Conservation (phyloP, 2,113 vertebrate genomes). For the Platysternon megacephalum region DNA sequence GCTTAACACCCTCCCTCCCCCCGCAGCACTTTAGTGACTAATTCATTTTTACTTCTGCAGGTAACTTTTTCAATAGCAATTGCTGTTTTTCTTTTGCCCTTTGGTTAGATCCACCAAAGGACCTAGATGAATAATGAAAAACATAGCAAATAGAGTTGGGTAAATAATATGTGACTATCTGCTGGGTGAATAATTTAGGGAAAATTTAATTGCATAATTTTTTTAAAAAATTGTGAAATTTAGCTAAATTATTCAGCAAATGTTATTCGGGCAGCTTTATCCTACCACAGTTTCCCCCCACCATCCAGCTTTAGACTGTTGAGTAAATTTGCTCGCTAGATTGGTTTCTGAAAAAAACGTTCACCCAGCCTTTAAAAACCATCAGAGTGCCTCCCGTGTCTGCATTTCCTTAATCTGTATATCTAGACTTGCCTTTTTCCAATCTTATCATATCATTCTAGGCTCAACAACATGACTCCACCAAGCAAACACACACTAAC, state of each 20-base stretch:
- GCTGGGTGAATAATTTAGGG: background rate
- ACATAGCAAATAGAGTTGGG: background rate
- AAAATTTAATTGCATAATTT: background rate
- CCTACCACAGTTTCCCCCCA: background rate
- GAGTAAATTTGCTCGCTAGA: background rate
- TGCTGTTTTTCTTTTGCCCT: background rate
- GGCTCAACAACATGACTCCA: rapidly evolving
- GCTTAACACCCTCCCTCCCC: no score
- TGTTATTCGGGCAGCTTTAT: background rate
- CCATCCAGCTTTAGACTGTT: background rate
- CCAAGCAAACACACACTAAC: background rate
- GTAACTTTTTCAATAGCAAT: background rate
- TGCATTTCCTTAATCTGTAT: background rate
- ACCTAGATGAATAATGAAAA: background rate
- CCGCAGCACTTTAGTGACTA: no score
- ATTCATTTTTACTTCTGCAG: background rate
- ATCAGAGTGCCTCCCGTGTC: background rate
- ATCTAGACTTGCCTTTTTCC: background rate
- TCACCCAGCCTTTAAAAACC: background rate
- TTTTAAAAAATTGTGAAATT: background rate
- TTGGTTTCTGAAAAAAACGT: background rate
- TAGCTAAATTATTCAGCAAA: background rate
- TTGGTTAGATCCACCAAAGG: background rate
- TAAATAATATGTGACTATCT: background rate
- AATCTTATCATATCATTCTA: rapidly evolving